Evolutionary conservation across 2,888 invertebrate species (phyloP).

Genomic region (Drosophila anceps): DNA sequence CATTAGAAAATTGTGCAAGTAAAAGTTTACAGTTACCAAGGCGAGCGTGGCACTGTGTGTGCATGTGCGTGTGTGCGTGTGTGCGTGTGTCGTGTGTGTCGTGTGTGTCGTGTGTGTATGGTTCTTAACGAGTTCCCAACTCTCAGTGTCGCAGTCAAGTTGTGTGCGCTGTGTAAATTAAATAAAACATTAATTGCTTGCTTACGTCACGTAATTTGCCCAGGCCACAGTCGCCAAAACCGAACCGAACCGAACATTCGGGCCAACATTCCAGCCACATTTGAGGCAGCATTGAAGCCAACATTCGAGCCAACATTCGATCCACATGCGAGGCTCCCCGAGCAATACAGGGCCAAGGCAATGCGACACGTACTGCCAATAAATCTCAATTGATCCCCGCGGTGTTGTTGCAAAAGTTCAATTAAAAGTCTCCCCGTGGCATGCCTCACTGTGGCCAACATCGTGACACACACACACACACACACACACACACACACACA

Average conservation of each 20-base stretch:
- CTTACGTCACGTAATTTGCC: slow-evolving; percentile 47
- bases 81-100: slow-evolving; percentile 9
- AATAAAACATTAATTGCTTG: slow-evolving; percentile 69
- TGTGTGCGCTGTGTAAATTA: slow-evolving; percentile 59
- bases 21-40: slow-evolving; percentile 39
- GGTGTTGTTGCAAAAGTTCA: slow-evolving; percentile 78
- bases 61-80: slow-evolving; percentile 28
- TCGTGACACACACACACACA: neutral
- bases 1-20: slow-evolving; percentile 52
- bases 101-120: slow-evolving; percentile 20
- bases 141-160: slow-evolving; percentile 28
- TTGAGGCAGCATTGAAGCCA: too few relatives aligned
- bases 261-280: slow-evolving; percentile 21
- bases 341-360: slow-evolving; percentile 33
- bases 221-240: slow-evolving; percentile 16
- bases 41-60: neutral
- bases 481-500: neutral
- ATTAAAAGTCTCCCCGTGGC: slow-evolving; percentile 67
- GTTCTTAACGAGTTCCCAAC: slow-evolving; percentile 56
- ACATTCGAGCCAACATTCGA: slow-evolving; percentile 10
- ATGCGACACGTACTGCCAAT: slow-evolving; percentile 73
- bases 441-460: slow-evolving; percentile 44
- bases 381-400: slow-evolving; percentile 81
- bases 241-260: slow-evolving; percentile 25
- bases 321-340: slow-evolving; percentile 18